These are phyloP conservation scores for Anorthoa munda DNA, from an alignment of 2,888 invertebrate genomes.

Conservation along the genomic window DNA sequence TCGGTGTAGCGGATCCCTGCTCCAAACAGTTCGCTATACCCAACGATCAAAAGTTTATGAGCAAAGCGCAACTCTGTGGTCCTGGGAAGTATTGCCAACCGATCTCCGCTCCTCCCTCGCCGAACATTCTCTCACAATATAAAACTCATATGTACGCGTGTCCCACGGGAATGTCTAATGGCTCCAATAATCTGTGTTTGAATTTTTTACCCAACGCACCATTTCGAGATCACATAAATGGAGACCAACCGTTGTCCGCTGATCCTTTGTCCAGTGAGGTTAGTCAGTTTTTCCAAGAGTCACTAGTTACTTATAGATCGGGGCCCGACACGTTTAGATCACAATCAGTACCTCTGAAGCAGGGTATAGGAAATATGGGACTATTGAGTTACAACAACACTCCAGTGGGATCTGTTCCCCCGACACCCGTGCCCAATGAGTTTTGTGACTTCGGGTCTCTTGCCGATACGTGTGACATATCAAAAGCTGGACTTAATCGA, in stretches of 20 bases:
- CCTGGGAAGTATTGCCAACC: slow-evolving; percentile 87
- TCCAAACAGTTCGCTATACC: slow-evolving; percentile 86
- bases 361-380: slow-evolving; percentile 87
- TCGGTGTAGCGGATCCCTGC: slow-evolving; percentile 80
- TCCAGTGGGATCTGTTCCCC: slow-evolving; percentile 92
- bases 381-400: slow-evolving; percentile 88
- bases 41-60: slow-evolving; percentile 85
- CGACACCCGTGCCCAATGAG: slow-evolving; percentile 93
- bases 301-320: slow-evolving; percentile 82
- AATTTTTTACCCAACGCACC: slow-evolving; percentile 85
- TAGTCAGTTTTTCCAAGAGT: slow-evolving; percentile 91
- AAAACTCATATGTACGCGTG: slow-evolving; percentile 89
- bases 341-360: slow-evolving; percentile 95
- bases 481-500: slow-evolving; percentile 88
- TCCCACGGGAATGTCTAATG: slow-evolving; percentile 80
- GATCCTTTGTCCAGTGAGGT: slow-evolving; percentile 91
- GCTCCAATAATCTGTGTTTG: slow-evolving; percentile 84
- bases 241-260: slow-evolving; percentile 86
- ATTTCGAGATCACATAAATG: slow-evolving; percentile 87
- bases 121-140: slow-evolving; percentile 88
- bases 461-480: slow-evolving; percentile 90
- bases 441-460: slow-evolving; percentile 93
- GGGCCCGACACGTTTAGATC: slow-evolving; percentile 91
- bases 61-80: slow-evolving; percentile 77
- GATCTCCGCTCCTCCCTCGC: slow-evolving; percentile 94